Base-by-base conservation (phyloP, 2,797 vertebrate species). In the Furcifer pardalis region DNA sequence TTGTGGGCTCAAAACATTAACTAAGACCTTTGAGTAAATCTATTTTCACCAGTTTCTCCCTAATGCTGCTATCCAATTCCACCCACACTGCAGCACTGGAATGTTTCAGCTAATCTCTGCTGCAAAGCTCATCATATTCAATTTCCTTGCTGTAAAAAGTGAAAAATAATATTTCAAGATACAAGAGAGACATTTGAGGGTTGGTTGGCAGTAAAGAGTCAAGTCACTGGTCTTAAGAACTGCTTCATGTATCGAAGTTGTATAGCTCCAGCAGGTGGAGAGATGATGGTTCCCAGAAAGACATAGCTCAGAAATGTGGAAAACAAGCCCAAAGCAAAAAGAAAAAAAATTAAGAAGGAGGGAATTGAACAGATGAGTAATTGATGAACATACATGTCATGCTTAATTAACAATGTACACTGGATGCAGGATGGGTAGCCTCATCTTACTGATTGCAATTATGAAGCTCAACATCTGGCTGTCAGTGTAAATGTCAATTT, bases 391-490 rank as follows among this genome's bases (percentile, higher is more conserved):
- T 74, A 92, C 81, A 89, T 94, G 90, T 86, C 86, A 93, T 78
- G 79, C 79, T 87, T 89, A 75, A 88, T 93, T 95, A 95, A 92
- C 81, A 49, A 92, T 93, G 78, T 90, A 79, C 52, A 82, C 84
- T 63, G 91, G 92, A 92, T 93, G 92, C 77, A 93, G 84, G 71
- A 94, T 82, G 72, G 92, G 92, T 90, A 92, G 62, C 76, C 85
- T 76, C 17, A 75, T 90, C 85, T 91, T 87, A 80, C 66, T 84
- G 79, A 76, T 89, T 91, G 52, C 84, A 69, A 95, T 94, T 95
- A 95, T 92, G 95, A 92, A 94, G 89, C 90, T 93, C 92, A 95
- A 94, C 96, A 97, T 95, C 96, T 97, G 96, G 93, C 92, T 92
- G 86, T 92, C 92, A 89, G 42, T 66, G 35, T 13, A 83, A 77